phyloP scores from a whole-genome alignment of 2,888 invertebrate species.

The Chalcosyrphus nemorum region DNA sequence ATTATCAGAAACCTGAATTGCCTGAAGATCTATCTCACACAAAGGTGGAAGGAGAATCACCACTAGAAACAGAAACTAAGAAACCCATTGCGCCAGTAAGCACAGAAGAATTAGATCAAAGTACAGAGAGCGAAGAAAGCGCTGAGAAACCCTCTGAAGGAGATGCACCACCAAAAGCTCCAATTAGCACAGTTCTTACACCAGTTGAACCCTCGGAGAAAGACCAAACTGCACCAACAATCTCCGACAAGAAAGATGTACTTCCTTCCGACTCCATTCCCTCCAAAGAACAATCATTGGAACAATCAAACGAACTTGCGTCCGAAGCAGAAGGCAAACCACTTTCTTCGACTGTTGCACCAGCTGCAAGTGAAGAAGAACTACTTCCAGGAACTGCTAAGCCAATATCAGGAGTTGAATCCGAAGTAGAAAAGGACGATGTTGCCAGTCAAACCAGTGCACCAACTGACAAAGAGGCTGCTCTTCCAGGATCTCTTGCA shows the following conservation, averaged over 20 bases:
- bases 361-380: slow-evolving; percentile 31
- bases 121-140: slow-evolving; percentile 13
- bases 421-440: slow-evolving; percentile 36
- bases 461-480: slow-evolving; percentile 1
- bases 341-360: slow-evolving; percentile 14
- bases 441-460: background rate
- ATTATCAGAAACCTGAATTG: slow-evolving; percentile 38
- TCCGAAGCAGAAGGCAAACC: slow-evolving; percentile 6
- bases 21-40: slow-evolving; percentile 63
- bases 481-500: background rate
- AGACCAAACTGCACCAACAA: background rate
- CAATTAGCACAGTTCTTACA: slow-evolving; percentile 25
- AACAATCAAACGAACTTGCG: slow-evolving; percentile 7
- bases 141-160: background rate
- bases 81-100: background rate
- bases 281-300: slow-evolving; percentile 13
- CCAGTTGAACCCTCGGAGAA: slow-evolving; percentile 19
- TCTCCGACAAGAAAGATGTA: slow-evolving; percentile 17
- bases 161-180: slow-evolving; percentile 7
- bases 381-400: slow-evolving; percentile 18
- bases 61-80: slow-evolving; percentile 1
- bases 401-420: slow-evolving; percentile 42
- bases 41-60: slow-evolving; percentile 32
- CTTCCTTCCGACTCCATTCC: background rate
- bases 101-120: background rate